A percentile compares a stretch with the other conserved stretches of the same genome.
phyloP scores from a whole-genome alignment of 30 jellyfish, hydroid and myxozoan species.

The Morbakka virulenta region DNA sequence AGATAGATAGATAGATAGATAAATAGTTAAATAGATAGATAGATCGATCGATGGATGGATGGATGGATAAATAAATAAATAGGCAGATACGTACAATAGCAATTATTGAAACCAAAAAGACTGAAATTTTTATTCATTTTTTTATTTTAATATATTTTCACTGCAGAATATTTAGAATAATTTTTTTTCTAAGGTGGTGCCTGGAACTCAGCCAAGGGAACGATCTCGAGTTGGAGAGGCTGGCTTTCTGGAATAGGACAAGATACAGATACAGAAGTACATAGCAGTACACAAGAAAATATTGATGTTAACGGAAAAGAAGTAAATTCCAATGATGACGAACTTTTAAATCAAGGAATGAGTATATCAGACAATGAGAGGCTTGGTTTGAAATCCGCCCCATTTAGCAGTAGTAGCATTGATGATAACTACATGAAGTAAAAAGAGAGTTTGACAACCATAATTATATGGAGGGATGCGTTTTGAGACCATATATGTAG shows the following conservation, averaged over 20 bases:
- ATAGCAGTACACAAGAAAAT: neutral
- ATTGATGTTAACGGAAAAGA: constrained; percentile 45
- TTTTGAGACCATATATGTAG: too few species aligned
- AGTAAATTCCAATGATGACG: constrained; percentile 33
- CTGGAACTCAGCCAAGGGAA: constrained; percentile 68
- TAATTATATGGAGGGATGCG: neutral
- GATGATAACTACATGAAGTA: neutral
- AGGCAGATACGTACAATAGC: too few species aligned
- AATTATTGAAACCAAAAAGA: too few species aligned
- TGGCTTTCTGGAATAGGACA: constrained; percentile 86
- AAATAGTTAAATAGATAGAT: too few species aligned
- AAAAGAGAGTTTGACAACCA: neutral
- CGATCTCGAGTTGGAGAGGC: constrained; percentile 71
- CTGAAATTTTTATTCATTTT: too few species aligned
- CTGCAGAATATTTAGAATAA: neutral
- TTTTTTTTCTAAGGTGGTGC: constrained; percentile 70
- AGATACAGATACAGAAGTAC: constrained; percentile 83
- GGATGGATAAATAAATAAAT: too few species aligned
- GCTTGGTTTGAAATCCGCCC: constrained; percentile 16
- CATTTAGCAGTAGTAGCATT: neutral
- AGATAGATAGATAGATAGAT: too few species aligned
- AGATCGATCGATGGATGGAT: too few species aligned
- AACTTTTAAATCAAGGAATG: constrained; percentile 58
- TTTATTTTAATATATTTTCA: too few species aligned
- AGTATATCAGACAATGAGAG: constrained; percentile 47